Evolutionary conservation across 1,140 invertebrate genomes (phyloP).

Genomic region (Globodera ellingtonae): DNA sequence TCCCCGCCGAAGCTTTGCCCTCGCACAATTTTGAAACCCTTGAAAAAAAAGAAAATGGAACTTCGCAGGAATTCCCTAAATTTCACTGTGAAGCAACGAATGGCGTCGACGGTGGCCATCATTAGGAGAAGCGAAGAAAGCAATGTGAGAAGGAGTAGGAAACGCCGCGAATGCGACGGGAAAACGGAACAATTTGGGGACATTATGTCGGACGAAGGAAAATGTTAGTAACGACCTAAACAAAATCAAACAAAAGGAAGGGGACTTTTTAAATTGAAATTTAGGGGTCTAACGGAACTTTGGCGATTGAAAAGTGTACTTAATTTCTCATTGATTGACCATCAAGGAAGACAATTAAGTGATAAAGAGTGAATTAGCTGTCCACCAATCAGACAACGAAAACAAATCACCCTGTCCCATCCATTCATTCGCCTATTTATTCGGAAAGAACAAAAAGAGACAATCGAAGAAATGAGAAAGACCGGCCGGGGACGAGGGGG

Average conservation of each 20-base stretch:
- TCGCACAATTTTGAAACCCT: slow-evolving; percentile 44
- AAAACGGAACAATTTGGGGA: background rate
- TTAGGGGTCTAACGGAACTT: too few species aligned
- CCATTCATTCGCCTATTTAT: background rate
- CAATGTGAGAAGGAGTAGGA: background rate
- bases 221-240: background rate
- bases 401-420: background rate
- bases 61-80: background rate
- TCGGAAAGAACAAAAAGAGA: background rate
- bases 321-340: too few species aligned
- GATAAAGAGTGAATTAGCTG: background rate
- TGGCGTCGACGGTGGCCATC: background rate
- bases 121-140: background rate
- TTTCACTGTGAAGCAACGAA: slow-evolving; percentile 11
- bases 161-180: background rate
- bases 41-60: slow-evolving; percentile 8
- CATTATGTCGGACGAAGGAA: background rate
- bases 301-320: too few species aligned
- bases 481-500: background rate
- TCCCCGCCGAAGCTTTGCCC: slow-evolving; percentile 40
- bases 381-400: background rate
- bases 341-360: too few species aligned
- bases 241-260: background rate
- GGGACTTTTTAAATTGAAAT: too few species aligned
- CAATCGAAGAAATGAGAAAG: background rate